Conservation (phyloP, 2,797 vertebrate species). For the Adrianichthys oophorus region DNA sequence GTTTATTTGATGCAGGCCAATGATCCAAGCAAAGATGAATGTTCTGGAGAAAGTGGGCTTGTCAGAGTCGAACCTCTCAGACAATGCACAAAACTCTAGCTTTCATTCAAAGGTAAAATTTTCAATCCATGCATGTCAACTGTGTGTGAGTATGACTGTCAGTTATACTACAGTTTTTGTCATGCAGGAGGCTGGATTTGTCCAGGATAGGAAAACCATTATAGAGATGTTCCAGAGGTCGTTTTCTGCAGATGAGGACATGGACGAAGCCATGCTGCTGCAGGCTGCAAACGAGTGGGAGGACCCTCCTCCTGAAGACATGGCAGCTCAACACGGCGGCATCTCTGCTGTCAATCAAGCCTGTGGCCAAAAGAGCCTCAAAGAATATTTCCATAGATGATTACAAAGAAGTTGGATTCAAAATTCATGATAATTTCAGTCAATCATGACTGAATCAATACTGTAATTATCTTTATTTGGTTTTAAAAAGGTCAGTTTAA, state of each 20-base stretch:
- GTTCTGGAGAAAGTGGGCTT: constrained; percentile 92
- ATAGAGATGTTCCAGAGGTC: constrained; percentile 91
- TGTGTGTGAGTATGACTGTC: neutral
- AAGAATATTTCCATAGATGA: constrained; percentile 71
- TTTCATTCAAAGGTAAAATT: constrained; percentile 81
- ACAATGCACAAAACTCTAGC: constrained; percentile 82
- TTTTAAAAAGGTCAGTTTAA: no score
- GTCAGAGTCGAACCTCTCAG: constrained; percentile 88
- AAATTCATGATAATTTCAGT: neutral
- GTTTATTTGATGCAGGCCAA: constrained; percentile 80
- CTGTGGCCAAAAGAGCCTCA: constrained; percentile 71
- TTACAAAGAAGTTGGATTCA: neutral
- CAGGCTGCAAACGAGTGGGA: constrained; percentile 82
- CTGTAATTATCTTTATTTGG: no score
- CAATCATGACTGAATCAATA: constrained; percentile 42
- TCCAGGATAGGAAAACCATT: constrained; percentile 86
- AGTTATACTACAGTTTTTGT: neutral
- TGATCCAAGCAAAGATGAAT: constrained; percentile 95
- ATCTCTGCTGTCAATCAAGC: constrained; percentile 33
- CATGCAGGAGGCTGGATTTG: constrained; percentile 20
- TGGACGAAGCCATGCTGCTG: constrained; percentile 77
- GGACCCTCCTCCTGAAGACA: constrained; percentile 54
- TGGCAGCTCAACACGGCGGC: constrained; percentile 24
- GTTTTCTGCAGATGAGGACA: constrained; percentile 77
- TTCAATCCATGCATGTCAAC: neutral